Base-by-base conservation (phyloP, 2,888 invertebrate species). In the Tanytarsus gracilentus region DNA sequence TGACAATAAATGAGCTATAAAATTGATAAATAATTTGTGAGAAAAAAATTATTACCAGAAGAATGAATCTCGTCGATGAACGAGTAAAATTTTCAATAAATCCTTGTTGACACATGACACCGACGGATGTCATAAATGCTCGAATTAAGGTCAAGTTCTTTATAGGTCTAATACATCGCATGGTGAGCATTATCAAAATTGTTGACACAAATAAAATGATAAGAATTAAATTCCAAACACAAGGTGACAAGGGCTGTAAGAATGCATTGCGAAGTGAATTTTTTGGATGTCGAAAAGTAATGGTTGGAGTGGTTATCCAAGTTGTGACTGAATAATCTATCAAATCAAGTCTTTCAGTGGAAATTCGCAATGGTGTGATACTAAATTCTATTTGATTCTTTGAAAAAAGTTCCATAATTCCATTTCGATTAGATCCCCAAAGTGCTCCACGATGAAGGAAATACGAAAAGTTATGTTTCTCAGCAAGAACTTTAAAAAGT, bases 241-340 rank as follows among this genome's bases (percentile, higher is more conserved):
- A 26, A 26, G 40, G 30, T 21, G 23, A 16, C 8, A 58, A 44
- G n/a, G 58, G 58, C 29, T 36, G 14, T 11, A 58, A 29, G 26
- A 58, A 58, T 16, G 8, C 8, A n/a, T n/a, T n/a, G n/a, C n/a
- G n/a, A n/a, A n/a, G n/a, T n/a, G n/a, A n/a, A n/a, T n/a, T 29
- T 27, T 16, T 58, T 21, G 58, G 58, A 29, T 58, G 58, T 29
- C 58, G 58, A 58, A 44, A 58, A 11, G 48, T n/a, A 18, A 58
- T 21, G 16, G 9, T 18, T 6, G 44, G 44, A 14, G 21, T 7
- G n/a, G 23, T 9, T 8, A n/a, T n/a, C n/a, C n/a, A n/a, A n/a
- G 53, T 53, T 18, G 23, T 27, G 11, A 53, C 5, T 11, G 53
- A 33, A 25, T 33, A 23, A 30, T 53, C 53, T 3, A 33, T n/a